Base-by-base conservation (phyloP, 2,888 invertebrate genomes). In the Acrobeloides nanus region DNA sequence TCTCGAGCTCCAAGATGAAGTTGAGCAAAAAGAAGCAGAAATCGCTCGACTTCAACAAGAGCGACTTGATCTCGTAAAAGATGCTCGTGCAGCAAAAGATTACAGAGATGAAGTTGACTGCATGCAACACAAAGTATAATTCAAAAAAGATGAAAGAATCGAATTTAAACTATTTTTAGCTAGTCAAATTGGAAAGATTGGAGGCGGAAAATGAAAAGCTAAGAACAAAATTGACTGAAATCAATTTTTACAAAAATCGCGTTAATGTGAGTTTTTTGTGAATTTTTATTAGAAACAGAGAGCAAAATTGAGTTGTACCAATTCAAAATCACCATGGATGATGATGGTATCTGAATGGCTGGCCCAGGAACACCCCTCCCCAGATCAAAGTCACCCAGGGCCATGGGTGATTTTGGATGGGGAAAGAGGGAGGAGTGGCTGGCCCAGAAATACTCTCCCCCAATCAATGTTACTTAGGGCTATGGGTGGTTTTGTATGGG, bases 101-200 rank as follows among this genome's bases (percentile, higher is more conserved):
- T 87, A 88, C 69, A 81, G 89, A 55, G 95, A 95, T 75, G 93
- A 95, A 76, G 82, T 89, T 2, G 93, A 95, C 75, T 87, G 89
- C 2, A 80, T 90, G 34, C 81, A 87, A 54, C 92, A 93, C 77
- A 84, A 77, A 70, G 76, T 76, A 47, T n/a, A n/a, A n/a, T n/a
- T n/a, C n/a, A n/a, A n/a, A n/a, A n/a, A n/a, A n/a, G n/a, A n/a
- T n/a, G n/a, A n/a, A n/a, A n/a, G n/a, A 51, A 18, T 42, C 24
- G 7, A 40, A 41, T 3, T 23, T 5, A 7, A 10, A 12, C 7
- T 10, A 38, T n/a, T n/a, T 62, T 37, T 57, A 86, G 72, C 86
- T 88, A 0, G 86, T 85, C 68, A 81, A 86, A 59, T 86, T 86
- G 45, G 87, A 87, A 75, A 81, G 81, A 46, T 78, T 89, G 53